Base-by-base conservation (phyloP, 1,140 invertebrate genomes). In the Mya arenaria region DNA sequence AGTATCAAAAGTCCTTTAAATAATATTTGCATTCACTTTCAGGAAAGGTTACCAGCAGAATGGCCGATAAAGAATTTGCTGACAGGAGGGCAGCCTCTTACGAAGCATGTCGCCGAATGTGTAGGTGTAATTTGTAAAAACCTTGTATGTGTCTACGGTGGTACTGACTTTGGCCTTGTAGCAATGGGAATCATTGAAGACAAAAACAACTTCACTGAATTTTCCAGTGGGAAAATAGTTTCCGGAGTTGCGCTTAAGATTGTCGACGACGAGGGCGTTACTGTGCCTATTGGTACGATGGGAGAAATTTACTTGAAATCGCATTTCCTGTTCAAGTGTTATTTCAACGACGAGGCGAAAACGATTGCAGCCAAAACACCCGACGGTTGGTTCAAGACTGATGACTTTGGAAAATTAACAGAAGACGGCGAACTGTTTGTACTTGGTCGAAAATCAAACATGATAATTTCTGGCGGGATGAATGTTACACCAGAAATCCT, bases 341-440 rank as follows among this genome's bases (percentile, higher is more conserved):
- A 85, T 52, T 58, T 80, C 23, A 52, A 75, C 17, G 72, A 80
- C 48, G 36, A 30, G 39, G 69, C 60, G 17, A 28, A 55, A 19
- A 85, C 62, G 15, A 72, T 28, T 8, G 34, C 56, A 63, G 44
- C 48, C 1, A 63, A 82, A 23, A 63, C 82, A 4, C 23, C 19
- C 39, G 69, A 75, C n/a, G 77, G 74, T 8, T 87, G 86, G 86
- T 85, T 56, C 55, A 60, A 69, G 30, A 85, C 82, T 0, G 86
- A 81, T 6, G 86, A 87, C 63, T 28, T 68, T 13, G 86, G 77
- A 5, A 56, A 41, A 17, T 55, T 82, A 15, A 83, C 52, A 1
- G 74, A 82, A 1, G 41, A 81, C 19, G 75, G 72, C 2, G 74
- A 71, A 25, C 28, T 85, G 28, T 44, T 82, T 36, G 75, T n/a